These are phyloP conservation scores for Conchocele bisecta DNA, from an alignment of 2,888 invertebrate species.

Conservation along the genomic window DNA sequence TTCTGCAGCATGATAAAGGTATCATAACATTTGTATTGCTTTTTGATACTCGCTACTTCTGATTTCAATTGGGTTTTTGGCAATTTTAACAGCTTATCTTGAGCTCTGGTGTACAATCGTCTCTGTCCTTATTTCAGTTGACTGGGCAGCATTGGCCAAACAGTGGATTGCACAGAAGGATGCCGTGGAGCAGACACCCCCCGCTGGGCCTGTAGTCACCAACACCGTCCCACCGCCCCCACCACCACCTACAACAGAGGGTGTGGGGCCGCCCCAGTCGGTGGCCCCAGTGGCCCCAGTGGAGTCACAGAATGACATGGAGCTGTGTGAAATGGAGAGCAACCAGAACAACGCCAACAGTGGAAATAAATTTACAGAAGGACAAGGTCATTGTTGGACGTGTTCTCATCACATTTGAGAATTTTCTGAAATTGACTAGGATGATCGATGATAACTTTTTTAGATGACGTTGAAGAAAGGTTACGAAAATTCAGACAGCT, in stretches of 20 bases:
- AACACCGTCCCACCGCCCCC: slow-evolving; percentile 59
- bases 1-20: too few species aligned
- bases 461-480: too few species aligned
- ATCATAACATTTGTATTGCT: too few species aligned
- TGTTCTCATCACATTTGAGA: too few species aligned
- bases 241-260: slow-evolving; percentile 45
- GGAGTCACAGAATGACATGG: slow-evolving; percentile 70
- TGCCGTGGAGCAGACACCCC: slow-evolving; percentile 27
- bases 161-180: slow-evolving; percentile 91
- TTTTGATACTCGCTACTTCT: too few species aligned
- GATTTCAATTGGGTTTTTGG: neutral
- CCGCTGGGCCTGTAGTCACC: slow-evolving; percentile 40
- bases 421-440: too few species aligned
- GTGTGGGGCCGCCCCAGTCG: slow-evolving; percentile 16
- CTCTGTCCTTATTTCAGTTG: slow-evolving; percentile 85
- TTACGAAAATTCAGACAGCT: too few species aligned
- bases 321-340: slow-evolving; percentile 61
- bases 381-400: too few species aligned
- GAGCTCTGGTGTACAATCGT: neutral
- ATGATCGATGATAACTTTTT: too few species aligned
- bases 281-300: neutral
- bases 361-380: too few species aligned
- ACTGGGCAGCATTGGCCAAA: slow-evolving; percentile 98
- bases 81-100: neutral
- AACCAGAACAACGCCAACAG: too few species aligned